phyloP scores from a whole-genome alignment of 2,113 vertebrate genomes.

The Silurus glanis region DNA sequence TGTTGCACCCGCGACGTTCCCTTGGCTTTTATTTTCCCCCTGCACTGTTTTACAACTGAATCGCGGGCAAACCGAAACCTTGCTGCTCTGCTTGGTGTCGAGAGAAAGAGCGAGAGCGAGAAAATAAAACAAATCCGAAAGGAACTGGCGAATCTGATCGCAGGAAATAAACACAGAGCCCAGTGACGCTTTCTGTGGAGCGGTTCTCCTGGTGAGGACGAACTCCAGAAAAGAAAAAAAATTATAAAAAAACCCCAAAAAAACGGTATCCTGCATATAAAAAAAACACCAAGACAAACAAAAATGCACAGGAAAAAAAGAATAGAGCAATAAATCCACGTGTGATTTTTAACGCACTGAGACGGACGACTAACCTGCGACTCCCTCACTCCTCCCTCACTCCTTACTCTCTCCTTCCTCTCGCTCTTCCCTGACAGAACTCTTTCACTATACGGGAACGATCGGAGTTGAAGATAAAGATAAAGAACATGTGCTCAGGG shows the following conservation, averaged over 20 bases:
- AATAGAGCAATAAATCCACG: background rate
- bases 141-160: background rate
- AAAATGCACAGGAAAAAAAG: background rate
- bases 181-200: background rate
- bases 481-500: slow-evolving; percentile 8
- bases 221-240: background rate
- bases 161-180: background rate
- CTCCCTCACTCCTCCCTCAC: background rate
- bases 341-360: background rate
- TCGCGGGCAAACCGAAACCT: no score
- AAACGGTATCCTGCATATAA: background rate
- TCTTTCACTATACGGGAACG: background rate
- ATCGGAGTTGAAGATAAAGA: slow-evolving; percentile 10
- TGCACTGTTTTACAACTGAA: background rate
- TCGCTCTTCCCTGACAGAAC: background rate
- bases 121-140: background rate
- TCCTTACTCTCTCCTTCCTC: background rate
- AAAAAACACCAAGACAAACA: background rate
- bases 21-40: background rate
- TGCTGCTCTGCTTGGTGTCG: background rate
- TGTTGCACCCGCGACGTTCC: background rate
- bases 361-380: background rate
- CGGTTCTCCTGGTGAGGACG: background rate
- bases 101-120: background rate
- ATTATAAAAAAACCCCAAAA: background rate